These are phyloP conservation scores for Buceros bicornis DNA, from an alignment of 2,797 vertebrate species.

Conservation along the genomic window DNA sequence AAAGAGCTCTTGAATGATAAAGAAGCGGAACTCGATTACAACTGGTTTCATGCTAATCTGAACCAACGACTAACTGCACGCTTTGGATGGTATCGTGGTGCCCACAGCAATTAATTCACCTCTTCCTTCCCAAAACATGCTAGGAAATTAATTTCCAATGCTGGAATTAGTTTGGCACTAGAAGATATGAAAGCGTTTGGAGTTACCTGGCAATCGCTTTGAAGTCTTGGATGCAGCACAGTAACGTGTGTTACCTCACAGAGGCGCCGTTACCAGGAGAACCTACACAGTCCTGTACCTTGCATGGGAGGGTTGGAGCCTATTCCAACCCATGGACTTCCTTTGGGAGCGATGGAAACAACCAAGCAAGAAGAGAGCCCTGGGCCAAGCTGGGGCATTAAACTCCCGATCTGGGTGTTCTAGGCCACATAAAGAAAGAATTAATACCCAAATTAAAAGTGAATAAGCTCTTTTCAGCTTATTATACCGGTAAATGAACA, in stretches of 20 bases:
- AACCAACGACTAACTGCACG: constrained; percentile 54
- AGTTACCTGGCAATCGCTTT: constrained; percentile 73
- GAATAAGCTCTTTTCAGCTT: neutral
- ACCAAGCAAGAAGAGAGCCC: neutral
- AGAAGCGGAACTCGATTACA: constrained; percentile 73
- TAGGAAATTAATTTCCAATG: constrained; percentile 78
- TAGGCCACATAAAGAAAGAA: neutral
- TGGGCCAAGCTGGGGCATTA: accelerated
- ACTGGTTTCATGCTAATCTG: constrained; percentile 70
- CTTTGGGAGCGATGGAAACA: neutral
- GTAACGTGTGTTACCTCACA: neutral
- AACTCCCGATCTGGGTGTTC: neutral
- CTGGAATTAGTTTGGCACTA: constrained; percentile 76
- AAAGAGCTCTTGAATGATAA: constrained; percentile 77
- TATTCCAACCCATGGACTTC: neutral
- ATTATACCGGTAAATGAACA: neutral
- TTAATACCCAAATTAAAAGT: neutral
- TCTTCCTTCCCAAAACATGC: constrained; percentile 66
- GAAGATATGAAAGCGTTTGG: neutral
- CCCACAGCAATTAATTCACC: constrained; percentile 78
- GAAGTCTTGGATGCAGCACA: neutral
- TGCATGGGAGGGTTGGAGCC: neutral
- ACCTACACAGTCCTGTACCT: neutral
- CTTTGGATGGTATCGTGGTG: constrained; percentile 56
- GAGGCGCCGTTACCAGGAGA: neutral